These are phyloP conservation scores for Drosophila albomicans DNA, from an alignment of 1,140 invertebrate species.

Conservation along the genomic window DNA sequence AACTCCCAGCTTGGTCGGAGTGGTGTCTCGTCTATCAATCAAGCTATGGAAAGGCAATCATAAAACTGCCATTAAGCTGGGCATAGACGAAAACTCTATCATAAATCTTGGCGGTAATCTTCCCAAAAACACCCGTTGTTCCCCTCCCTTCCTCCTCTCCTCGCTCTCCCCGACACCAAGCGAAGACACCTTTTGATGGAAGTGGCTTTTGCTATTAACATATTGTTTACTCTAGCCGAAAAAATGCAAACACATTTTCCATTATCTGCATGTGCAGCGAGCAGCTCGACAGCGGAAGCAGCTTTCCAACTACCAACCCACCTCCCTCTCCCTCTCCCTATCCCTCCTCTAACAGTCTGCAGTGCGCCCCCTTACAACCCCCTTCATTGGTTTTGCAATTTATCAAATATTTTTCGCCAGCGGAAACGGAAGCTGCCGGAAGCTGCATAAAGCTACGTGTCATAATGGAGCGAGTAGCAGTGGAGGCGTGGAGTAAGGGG, in stretches of 20 bases:
- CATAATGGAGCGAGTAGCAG: slow-evolving; percentile 33
- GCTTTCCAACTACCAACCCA: neutral
- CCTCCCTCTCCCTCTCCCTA: neutral
- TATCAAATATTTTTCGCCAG: slow-evolving; percentile 63
- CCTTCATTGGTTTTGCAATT: slow-evolving; percentile 64
- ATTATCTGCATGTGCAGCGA: slow-evolving; percentile 63
- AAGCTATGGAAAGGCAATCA: slow-evolving; percentile 63
- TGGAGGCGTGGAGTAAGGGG: too few relatives aligned
- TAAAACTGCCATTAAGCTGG: slow-evolving; percentile 76
- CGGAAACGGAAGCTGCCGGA: slow-evolving; percentile 67
- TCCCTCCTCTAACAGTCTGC: neutral
- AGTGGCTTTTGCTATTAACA: slow-evolving; percentile 60
- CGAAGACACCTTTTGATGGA: slow-evolving; percentile 24
- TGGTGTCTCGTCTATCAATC: slow-evolving; percentile 64
- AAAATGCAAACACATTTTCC: slow-evolving; percentile 51
- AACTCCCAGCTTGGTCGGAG: neutral
- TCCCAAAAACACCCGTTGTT: slow-evolving; percentile 40
- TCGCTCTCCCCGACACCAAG: neutral
- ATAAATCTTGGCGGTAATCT: slow-evolving; percentile 75
- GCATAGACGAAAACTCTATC: slow-evolving; percentile 50
- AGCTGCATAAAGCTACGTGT: slow-evolving; percentile 59
- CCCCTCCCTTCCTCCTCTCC: neutral
- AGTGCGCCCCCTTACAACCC: neutral
- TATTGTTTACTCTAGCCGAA: slow-evolving; percentile 68
- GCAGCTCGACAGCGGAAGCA: slow-evolving; percentile 23